Evolutionary conservation across 2,113 vertebrate species (phyloP).

Genomic region (Rhinolophus sinicus): DNA sequence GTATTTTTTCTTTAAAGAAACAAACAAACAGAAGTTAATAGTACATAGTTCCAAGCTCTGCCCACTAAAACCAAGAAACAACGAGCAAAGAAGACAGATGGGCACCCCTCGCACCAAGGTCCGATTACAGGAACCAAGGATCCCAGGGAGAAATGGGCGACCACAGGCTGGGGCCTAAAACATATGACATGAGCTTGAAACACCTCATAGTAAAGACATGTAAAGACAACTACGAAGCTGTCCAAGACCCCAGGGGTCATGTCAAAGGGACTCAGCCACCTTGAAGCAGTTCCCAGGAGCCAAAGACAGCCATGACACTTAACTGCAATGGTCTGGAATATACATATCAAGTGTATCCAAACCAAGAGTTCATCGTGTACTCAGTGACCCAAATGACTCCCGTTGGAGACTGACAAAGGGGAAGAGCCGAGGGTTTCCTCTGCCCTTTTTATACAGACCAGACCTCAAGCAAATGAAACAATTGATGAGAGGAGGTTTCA

Average conservation of each 20-base stretch:
- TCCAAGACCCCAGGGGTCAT: background rate
- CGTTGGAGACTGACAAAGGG: background rate
- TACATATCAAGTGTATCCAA: background rate
- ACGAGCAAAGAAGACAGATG: background rate
- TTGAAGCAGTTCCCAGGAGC: background rate
- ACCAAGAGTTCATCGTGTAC: background rate
- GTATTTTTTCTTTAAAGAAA: background rate
- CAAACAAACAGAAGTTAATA: background rate
- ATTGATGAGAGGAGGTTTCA: background rate
- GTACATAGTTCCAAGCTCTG: background rate
- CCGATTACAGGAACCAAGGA: background rate
- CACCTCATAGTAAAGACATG: background rate
- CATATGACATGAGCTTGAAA: background rate
- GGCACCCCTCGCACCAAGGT: background rate
- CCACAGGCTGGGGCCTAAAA: background rate
- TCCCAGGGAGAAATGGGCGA: background rate
- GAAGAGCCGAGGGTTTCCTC: background rate
- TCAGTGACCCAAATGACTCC: background rate
- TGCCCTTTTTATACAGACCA: background rate
- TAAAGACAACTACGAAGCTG: background rate
- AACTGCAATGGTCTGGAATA: background rate
- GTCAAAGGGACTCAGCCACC: background rate
- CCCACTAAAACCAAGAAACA: background rate
- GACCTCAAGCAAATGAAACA: background rate
- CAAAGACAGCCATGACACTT: background rate